phyloP scores from a whole-genome alignment of 92 coral and sea anemone species.

The Anthopleura xanthogrammica region DNA sequence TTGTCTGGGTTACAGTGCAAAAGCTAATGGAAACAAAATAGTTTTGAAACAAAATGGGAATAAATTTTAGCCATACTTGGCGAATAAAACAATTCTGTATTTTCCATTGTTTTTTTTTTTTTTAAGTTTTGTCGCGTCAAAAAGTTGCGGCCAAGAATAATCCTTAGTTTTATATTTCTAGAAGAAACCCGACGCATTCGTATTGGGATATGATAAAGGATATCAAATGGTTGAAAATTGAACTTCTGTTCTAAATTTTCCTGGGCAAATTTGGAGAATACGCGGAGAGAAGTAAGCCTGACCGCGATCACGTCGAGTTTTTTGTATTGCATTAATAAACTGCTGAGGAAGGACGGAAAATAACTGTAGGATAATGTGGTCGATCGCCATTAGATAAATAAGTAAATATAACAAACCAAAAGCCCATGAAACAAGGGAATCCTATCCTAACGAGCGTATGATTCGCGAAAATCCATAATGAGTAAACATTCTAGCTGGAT shows the following conservation, averaged over 20 bases:
- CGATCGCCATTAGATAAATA: conserved; percentile 4
- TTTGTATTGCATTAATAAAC: background rate
- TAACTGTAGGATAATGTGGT: conserved; percentile 3
- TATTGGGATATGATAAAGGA: background rate
- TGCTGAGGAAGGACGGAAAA: background rate
- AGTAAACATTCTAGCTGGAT: conserved; percentile 1
- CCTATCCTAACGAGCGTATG: conserved; percentile 11
- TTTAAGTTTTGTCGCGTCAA: background rate
- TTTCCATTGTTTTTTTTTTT: background rate
- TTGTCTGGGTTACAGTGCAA: background rate
- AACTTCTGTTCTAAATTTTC: background rate
- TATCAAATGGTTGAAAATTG: background rate
- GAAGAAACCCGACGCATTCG: background rate
- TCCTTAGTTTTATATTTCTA: background rate
- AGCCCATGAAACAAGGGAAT: background rate
- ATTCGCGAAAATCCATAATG: conserved; percentile 4
- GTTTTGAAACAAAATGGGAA: background rate
- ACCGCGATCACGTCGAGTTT: background rate
- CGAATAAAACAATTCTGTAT: background rate
- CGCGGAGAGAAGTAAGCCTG: background rate
- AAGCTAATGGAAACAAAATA: background rate
- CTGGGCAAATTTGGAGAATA: background rate
- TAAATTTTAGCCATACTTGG: background rate
- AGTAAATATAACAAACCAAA: conserved; percentile 3
- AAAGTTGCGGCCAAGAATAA: background rate